Conservation (phyloP, 2,888 invertebrate genomes). For the Molanna angustata region DNA sequence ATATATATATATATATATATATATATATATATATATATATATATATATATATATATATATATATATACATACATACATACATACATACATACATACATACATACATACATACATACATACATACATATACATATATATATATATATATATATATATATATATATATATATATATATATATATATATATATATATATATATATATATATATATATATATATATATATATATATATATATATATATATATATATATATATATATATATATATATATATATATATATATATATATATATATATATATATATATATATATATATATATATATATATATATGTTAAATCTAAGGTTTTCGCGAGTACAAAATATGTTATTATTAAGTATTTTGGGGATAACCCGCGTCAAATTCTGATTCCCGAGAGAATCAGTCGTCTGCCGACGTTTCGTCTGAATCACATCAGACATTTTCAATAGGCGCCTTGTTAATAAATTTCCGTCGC, state of each 20-base stretch:
- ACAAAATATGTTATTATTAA: too few species aligned
- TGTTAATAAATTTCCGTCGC: too few species aligned
- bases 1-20: too few species aligned
- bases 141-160: neutral
- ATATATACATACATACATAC: neutral
- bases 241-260: neutral
- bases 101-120: neutral
- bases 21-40: too few species aligned
- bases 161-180: neutral
- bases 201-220: neutral
- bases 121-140: neutral
- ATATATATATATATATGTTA: too few species aligned
- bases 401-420: too few species aligned
- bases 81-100: neutral
- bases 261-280: neutral
- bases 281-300: neutral
- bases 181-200: neutral
- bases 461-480: too few species aligned
- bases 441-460: too few species aligned
- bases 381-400: too few species aligned
- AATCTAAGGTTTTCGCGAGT: too few species aligned
- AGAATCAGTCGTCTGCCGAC: too few species aligned
- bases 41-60: too few species aligned
- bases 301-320: neutral
- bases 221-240: neutral